These are phyloP conservation scores for Chymomyza caudatula DNA, from an alignment of 2,888 invertebrate genomes.

Conservation along the genomic window DNA sequence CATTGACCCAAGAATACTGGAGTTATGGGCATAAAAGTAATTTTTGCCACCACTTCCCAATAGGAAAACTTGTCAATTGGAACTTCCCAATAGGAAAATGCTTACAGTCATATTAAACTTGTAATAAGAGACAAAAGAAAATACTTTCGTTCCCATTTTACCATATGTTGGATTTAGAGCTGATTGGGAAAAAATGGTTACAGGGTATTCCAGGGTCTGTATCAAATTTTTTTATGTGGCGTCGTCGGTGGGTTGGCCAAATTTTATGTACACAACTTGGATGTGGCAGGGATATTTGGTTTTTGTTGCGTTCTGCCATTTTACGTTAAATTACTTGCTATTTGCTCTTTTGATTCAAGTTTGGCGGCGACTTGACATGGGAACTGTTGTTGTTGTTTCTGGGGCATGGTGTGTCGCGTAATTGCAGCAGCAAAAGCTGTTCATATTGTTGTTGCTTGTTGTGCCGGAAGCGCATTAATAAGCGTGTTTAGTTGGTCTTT, in stretches of 20 bases:
- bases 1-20: no score
- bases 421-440: constrained; percentile 1
- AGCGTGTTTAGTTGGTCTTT: background rate
- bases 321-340: background rate
- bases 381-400: background rate
- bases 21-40: no score
- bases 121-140: no score
- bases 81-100: no score
- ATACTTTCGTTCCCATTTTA: no score
- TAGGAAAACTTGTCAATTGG: no score
- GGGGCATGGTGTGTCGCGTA: background rate
- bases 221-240: background rate
- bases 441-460: constrained; percentile 1
- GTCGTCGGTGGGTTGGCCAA: background rate
- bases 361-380: background rate
- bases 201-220: no score
- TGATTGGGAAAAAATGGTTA: no score
- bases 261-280: background rate
- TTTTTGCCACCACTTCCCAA: no score
- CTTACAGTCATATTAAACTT: no score
- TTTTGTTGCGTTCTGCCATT: background rate
- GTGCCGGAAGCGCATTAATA: constrained; percentile 3
- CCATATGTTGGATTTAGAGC: no score
- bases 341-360: background rate
- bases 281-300: background rate